Evolutionary conservation across 2,113 vertebrate species (phyloP).

Genomic region (Bos indicus): DNA sequence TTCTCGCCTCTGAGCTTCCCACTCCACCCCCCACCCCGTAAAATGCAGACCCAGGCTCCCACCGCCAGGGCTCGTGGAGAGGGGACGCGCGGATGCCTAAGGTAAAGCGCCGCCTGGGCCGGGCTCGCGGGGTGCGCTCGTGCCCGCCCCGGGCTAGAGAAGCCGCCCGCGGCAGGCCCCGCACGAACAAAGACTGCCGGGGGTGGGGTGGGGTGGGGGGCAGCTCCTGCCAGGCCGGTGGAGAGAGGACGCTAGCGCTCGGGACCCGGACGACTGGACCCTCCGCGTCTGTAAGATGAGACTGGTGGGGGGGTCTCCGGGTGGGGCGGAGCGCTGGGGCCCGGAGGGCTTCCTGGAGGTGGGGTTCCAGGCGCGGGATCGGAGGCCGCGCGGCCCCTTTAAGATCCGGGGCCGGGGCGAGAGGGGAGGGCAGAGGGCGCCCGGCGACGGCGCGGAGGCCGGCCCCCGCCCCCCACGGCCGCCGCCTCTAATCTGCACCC

Average conservation of each 20-base stretch:
- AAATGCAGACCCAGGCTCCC: background rate
- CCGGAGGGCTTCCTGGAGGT: conserved; percentile 15
- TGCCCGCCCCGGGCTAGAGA: background rate
- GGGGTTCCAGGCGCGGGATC: background rate
- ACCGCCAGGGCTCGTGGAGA: background rate
- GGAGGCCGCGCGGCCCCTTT: conserved; percentile 43
- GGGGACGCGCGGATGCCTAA: background rate
- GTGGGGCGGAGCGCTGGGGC: background rate
- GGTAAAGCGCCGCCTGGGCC: background rate
- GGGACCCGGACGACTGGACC: fast-evolving
- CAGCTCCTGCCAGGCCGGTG: background rate
- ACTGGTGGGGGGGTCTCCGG: too few relatives aligned
- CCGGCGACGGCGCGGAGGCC: background rate
- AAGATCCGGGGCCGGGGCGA: conserved; percentile 2
- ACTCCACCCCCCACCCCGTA: background rate
- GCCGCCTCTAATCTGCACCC: conserved; percentile 40
- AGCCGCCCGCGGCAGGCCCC: too few relatives aligned
- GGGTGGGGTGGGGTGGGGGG: background rate
- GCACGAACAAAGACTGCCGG: conserved; percentile 15
- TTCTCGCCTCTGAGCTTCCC: background rate
- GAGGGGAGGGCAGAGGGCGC: background rate
- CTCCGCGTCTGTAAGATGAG: too few relatives aligned
- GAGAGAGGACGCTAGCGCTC: background rate
- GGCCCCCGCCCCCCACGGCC: conserved; percentile 6
- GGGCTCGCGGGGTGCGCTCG: background rate